Conservation (phyloP, 2,888 invertebrate genomes). For the Eupeodes latifasciatus region DNA sequence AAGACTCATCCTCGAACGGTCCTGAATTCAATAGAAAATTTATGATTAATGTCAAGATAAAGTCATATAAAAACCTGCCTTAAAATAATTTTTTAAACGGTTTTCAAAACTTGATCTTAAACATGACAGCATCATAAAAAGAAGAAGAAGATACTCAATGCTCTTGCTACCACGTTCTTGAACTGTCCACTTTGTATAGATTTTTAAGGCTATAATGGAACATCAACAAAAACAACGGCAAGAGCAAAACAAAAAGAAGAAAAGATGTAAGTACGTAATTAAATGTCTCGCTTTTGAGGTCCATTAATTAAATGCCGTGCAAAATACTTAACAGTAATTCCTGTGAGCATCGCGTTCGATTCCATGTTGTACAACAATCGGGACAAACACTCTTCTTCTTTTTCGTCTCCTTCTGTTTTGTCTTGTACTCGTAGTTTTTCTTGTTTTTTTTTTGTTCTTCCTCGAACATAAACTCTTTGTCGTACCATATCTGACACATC, state of each 20-base stretch:
- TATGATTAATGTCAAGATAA: constrained; percentile 8
- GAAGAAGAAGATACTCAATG: neutral
- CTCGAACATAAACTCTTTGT: neutral
- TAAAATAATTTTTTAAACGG: constrained; percentile 27
- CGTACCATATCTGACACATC: constrained; percentile 53
- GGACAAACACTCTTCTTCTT: constrained; percentile 32
- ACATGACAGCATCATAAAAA: neutral
- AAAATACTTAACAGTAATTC: constrained; percentile 67
- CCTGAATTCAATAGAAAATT: constrained; percentile 5
- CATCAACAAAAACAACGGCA: neutral
- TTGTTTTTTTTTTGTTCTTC: constrained; percentile 13
- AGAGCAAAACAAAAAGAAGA: constrained; percentile 35
- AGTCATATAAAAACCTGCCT: constrained; percentile 34
- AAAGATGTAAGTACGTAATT: constrained; percentile 54
- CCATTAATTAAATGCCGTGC: constrained; percentile 71
- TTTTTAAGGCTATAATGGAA: neutral
- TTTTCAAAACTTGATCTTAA: constrained; percentile 25
- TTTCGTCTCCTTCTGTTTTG: neutral
- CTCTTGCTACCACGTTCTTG: neutral
- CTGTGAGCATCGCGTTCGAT: constrained; percentile 62
- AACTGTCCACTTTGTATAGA: neutral
- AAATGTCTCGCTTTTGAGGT: constrained; percentile 71
- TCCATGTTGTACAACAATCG: constrained; percentile 64
- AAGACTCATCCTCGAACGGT: constrained; percentile 10
- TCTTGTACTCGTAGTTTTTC: neutral